Base-by-base conservation (phyloP, 2,797 vertebrate species). In the Manis pentadactyla region DNA sequence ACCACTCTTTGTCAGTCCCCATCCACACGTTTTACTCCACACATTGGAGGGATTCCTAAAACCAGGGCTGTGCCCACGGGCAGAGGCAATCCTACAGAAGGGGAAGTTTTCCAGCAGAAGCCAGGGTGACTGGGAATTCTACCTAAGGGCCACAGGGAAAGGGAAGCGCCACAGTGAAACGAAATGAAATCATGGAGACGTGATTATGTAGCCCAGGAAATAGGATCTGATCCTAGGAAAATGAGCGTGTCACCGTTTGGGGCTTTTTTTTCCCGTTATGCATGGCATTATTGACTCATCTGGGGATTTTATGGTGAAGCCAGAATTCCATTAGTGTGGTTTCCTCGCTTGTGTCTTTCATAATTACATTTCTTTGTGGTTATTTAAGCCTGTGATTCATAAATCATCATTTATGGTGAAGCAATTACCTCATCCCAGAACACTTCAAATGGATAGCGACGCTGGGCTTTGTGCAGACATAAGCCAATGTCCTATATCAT, bases 21-120 rank as follows among this genome's bases (percentile, higher is more conserved):
- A 0, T 12, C 23, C 10, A 0, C 17, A 4, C 0, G 0, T 77
- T 25, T 63, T 4, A 29, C 5, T 12, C 31, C 2, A 5, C 15
- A 27, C 31, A 1, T 49, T 29, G 10, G 42, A 39, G 17, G 49
- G 29, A 4, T 25, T 17, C 42, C 17, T 12, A 31, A 86, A 5
- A 27, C 10, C 51, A 31, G 0, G 23, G 2, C 31, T 12, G 4
- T 2, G 6, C 4, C 46, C 4, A 4, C 3, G 12, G 51, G 27
- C 39, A 53, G n/a, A 31, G 12, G 5, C 1, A 12, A 1, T 25
- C 27, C 2, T 11, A 29, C 3, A 19, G 29, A 5, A 23, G 0
- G 11, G 29, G 31, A 73, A 15, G 1, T 7, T 3, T 51, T 13
- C 31, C 10, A 11, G 49, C 42, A 83, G 49, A 61, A 59, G 18